These are phyloP conservation scores for Gadus macrocephalus DNA, from an alignment of 2,113 vertebrate species.

Conservation along the genomic window DNA sequence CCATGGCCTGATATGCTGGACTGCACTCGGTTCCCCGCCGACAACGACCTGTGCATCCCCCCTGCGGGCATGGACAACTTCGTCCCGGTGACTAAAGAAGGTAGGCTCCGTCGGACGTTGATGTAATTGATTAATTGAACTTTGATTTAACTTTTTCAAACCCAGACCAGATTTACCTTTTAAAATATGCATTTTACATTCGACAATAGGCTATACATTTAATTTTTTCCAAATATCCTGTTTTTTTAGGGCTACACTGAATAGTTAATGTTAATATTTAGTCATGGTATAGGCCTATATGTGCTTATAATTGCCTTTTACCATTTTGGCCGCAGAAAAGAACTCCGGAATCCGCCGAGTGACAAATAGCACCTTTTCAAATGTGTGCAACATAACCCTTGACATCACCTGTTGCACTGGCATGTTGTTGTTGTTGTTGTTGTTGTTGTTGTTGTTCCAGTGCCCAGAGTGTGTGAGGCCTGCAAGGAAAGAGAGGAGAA, in stretches of 20 bases:
- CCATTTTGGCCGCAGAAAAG: no score
- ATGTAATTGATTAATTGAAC: no score
- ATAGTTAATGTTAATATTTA: no score
- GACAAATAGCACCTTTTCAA: no score
- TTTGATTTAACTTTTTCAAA: slow-evolving; percentile 2
- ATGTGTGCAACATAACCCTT: no score
- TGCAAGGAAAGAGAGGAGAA: slow-evolving; percentile 91
- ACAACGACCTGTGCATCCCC: slow-evolving; percentile 95
- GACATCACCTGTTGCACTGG: no score
- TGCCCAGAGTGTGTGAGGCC: slow-evolving; percentile 91
- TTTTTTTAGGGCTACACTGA: no score
- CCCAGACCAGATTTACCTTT: background rate
- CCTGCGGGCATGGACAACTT: slow-evolving; percentile 80
- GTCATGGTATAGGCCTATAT: no score
- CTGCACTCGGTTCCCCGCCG: slow-evolving; percentile 87
- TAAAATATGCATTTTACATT: background rate
- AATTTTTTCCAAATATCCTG: background rate
- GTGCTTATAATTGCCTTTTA: no score
- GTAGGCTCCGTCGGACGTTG: slow-evolving; percentile 55
- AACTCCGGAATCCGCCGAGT: no score
- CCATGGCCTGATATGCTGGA: slow-evolving; percentile 97
- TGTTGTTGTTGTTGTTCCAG: slow-evolving; percentile 60
- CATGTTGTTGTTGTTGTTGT: no score
- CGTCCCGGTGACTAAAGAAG: slow-evolving; percentile 81
- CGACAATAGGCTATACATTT: background rate